These are phyloP conservation scores for Apis cerana DNA, from an alignment of 1,140 invertebrate species.

Conservation along the genomic window DNA sequence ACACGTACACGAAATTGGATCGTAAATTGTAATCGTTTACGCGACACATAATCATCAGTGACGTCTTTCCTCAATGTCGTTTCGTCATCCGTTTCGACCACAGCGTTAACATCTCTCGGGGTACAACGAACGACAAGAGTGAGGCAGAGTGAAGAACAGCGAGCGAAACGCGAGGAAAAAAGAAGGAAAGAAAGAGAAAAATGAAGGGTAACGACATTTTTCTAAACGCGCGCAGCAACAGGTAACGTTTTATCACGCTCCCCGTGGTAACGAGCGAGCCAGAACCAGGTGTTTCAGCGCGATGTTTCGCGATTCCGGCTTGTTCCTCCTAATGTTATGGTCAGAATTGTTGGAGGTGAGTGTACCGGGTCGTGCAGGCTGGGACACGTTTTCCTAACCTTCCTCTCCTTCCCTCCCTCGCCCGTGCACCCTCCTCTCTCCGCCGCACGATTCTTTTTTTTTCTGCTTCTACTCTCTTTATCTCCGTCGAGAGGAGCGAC, in stretches of 20 bases:
- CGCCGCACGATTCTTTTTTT: conserved; percentile 31
- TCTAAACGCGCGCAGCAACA: conserved; percentile 31
- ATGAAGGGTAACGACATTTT: conserved; percentile 1
- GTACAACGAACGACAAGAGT: not conserved
- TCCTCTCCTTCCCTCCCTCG: conserved; percentile 44
- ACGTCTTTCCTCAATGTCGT: not conserved
- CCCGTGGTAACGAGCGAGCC: conserved; percentile 18
- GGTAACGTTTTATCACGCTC: conserved; percentile 41
- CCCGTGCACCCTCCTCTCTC: conserved; percentile 39
- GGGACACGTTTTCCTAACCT: conserved; percentile 77
- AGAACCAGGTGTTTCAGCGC: conserved; percentile 47
- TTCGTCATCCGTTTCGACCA: not conserved
- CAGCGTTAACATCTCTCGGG: not conserved
- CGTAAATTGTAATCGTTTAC: not conserved
- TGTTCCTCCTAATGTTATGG: conserved; percentile 72
- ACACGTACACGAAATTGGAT: not conserved
- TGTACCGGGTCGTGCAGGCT: conserved; percentile 77
- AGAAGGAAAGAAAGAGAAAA: not conserved
- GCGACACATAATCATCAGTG: not conserved
- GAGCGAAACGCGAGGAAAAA: not conserved
- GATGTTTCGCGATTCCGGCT: conserved; percentile 32
- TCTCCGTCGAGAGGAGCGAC: conserved; percentile 40
- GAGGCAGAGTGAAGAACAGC: not conserved
- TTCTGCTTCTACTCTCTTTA: conserved; percentile 53
- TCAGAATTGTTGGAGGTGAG: conserved; percentile 71